phyloP scores from a whole-genome alignment of 2,797 vertebrate species.

The Sarcophilus harrisii region DNA sequence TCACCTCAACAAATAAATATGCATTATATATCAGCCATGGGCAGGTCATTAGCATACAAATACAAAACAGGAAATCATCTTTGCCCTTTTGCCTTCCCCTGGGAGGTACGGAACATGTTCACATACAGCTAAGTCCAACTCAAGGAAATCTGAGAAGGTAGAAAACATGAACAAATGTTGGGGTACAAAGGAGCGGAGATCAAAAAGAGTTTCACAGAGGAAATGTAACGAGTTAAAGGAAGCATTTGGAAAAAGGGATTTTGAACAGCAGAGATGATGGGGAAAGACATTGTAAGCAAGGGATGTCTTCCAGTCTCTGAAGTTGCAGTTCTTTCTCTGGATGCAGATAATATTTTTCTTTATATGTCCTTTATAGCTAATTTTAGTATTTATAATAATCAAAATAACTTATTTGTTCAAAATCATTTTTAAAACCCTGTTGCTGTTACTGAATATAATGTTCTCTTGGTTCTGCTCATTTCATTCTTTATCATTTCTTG shows the following conservation, averaged over 20 bases:
- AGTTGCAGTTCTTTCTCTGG: background rate
- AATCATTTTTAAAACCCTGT: no score
- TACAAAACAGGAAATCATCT: background rate
- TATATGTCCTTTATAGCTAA: no score
- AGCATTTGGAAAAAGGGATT: background rate
- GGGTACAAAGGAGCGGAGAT: background rate
- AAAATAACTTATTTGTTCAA: no score
- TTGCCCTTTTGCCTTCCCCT: background rate
- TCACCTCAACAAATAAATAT: background rate
- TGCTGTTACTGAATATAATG: no score
- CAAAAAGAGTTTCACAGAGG: background rate
- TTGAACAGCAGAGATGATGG: background rate
- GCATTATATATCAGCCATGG: background rate
- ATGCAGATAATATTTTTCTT: no score
- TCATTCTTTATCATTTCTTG: no score
- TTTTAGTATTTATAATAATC: no score
- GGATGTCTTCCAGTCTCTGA: background rate
- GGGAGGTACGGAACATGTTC: background rate
- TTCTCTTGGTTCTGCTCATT: no score
- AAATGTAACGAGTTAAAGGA: background rate
- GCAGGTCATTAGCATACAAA: background rate
- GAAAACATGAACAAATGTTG: background rate
- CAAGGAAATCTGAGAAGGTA: background rate
- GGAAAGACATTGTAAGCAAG: background rate
- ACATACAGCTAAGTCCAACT: background rate